Conservation (phyloP, 2,888 invertebrate genomes). For the Drosophila vallismaia region DNA sequence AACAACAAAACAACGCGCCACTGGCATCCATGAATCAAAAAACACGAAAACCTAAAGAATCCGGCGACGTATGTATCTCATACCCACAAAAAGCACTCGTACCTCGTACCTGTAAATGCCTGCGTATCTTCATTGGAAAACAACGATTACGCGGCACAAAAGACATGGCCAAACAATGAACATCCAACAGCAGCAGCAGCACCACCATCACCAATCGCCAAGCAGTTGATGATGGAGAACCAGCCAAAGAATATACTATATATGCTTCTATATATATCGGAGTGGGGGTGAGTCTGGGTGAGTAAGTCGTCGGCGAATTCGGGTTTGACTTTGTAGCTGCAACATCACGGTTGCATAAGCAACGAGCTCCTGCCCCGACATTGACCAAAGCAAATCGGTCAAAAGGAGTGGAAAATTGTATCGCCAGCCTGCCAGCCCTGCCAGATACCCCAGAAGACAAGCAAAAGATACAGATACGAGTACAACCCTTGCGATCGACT, state of each 20-base stretch:
- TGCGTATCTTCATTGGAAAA: constrained; percentile 71
- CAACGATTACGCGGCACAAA: constrained; percentile 78
- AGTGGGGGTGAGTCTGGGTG: constrained; percentile 31
- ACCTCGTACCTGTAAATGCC: constrained; percentile 50
- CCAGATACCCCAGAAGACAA: constrained; percentile 19
- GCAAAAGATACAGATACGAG: constrained; percentile 17
- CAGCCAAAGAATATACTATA: constrained; percentile 30
- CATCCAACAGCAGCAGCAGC: constrained; percentile 15
- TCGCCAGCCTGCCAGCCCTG: constrained; percentile 22
- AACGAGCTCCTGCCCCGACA: constrained; percentile 27
- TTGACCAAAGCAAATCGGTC: constrained; percentile 64
- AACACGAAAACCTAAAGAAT: constrained; percentile 56
- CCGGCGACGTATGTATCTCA: constrained; percentile 73
- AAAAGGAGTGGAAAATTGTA: constrained; percentile 74
- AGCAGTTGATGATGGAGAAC: constrained; percentile 38
- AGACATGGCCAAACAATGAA: constrained; percentile 72
- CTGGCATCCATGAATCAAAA: constrained; percentile 71
- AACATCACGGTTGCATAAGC: constrained; percentile 69
- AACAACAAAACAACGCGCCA: constrained; percentile 31
- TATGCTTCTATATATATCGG: constrained; percentile 7
- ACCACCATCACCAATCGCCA: constrained; percentile 4
- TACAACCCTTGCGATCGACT: constrained; percentile 29
- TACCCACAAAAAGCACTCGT: constrained; percentile 45
- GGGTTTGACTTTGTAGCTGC: constrained; percentile 48
- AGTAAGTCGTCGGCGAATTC: constrained; percentile 59